Evolutionary conservation across 2,888 invertebrate genomes (phyloP), one percentile per base, ranked within the genome.

Genomic region (Xanthorhoe spadicearia): DNA sequence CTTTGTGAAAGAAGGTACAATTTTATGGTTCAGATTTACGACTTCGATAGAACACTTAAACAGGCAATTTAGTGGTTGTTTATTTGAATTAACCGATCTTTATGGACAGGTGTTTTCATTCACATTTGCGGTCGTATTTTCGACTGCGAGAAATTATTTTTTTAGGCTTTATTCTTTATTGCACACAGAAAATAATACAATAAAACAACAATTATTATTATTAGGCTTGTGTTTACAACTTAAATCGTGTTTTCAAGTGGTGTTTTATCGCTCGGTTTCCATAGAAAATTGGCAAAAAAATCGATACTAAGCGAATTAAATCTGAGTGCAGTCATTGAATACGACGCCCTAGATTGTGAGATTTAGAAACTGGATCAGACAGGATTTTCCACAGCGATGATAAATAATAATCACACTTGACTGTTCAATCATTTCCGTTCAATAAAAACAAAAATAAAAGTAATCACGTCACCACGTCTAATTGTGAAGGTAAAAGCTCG

Each of bases 371-470:
- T 35, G 15, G 51, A 49, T 49, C 18, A 55, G 7, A 55, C 23
- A 43, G 50, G 43, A 51, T 51, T 32, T 48, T 15, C 57, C 9
- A 18, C 50, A 46, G 8, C 17, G 32, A 28, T 18, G 23, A 23
- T 23, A 4, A 28, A 56, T 52, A 64, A 66, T n/a, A 46, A 61
- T 53, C 59, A 28, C 49, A 70, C 73, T 76, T 77, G 78, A 83
- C 81, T 79, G 81, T 78, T 77, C 80, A 76, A 83, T 82, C 80
- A 85, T 83, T 83, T 87, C 84, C 86, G 85, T 80, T 80, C 71
- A 69, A 72, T 46, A 67, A 74, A 74, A 69, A 70, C 80, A 62
- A 79, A 83, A 87, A 84, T 84, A 86, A 79, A 81, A 75, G 68
- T 70, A 52, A 71, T 69, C 32, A 61, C 17, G 35, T 23, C 15